Conservation (phyloP, 2,888 invertebrate species). For the Hermaeophaga mercurialis region DNA sequence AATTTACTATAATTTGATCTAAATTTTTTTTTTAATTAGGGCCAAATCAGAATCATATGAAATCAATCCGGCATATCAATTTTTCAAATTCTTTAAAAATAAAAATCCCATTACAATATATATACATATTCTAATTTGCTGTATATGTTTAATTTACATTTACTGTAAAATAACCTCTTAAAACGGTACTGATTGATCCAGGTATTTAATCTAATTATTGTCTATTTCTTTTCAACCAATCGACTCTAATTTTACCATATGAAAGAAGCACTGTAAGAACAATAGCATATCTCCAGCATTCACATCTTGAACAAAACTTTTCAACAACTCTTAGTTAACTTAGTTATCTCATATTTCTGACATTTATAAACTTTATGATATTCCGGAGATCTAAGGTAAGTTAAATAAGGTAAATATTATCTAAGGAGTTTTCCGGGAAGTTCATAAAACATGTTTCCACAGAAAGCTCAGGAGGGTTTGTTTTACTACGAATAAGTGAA, state of each 20-base stretch:
- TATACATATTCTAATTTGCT: no score
- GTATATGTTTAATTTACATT: no score
- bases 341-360: slow-evolving; percentile 28
- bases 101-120: no score
- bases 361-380: slow-evolving; percentile 29
- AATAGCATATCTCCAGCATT: slow-evolving; percentile 9
- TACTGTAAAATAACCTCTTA: no score
- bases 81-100: no score
- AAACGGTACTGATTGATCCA: neutral
- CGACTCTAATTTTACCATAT: slow-evolving; percentile 4
- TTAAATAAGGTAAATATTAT: slow-evolving; percentile 32
- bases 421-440: slow-evolving; percentile 19
- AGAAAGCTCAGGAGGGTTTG: no score
- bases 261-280: slow-evolving; percentile 1
- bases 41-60: no score
- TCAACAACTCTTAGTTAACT: slow-evolving; percentile 24
- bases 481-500: no score
- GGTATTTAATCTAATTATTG: slow-evolving; percentile 1
- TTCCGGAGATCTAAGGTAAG: slow-evolving; percentile 28
- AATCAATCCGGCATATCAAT: no score
- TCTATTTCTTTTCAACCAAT: slow-evolving; percentile 11
- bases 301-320: slow-evolving; percentile 12
- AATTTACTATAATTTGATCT: no score
- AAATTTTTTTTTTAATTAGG: no score
- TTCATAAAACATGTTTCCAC: slow-evolving; percentile 3